phyloP scores from a whole-genome alignment of 2,888 invertebrate species.

The Onthophagus sagittarius region DNA sequence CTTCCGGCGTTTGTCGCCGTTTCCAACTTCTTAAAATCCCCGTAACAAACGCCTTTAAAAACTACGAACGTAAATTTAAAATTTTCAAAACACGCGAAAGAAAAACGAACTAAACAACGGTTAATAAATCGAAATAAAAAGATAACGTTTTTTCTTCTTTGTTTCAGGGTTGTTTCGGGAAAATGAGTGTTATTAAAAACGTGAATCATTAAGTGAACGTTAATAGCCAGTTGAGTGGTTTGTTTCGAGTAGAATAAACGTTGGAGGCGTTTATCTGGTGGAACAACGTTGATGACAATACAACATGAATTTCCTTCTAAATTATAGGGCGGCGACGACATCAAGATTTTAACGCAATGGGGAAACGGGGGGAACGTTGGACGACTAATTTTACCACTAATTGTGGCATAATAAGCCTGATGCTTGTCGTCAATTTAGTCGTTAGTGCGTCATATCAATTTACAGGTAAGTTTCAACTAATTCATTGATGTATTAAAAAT shows the following conservation, averaged over 20 bases:
- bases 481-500: not conserved
- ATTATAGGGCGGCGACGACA: not conserved
- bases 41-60: not conserved
- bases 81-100: not conserved
- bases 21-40: not conserved
- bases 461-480: not conserved
- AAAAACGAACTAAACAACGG: not conserved
- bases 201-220: not conserved
- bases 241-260: not conserved
- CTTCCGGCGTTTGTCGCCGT: not conserved
- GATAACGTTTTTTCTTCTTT: not conserved
- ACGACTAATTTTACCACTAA: constrained; percentile 16
- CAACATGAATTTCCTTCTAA: not conserved
- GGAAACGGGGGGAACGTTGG: not conserved
- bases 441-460: constrained; percentile 21
- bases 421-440: constrained; percentile 28
- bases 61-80: not conserved
- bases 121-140: not conserved
- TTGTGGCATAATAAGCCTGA: constrained; percentile 23
- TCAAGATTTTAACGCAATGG: not conserved
- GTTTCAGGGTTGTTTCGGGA: not conserved
- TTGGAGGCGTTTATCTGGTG: not conserved
- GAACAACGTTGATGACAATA: not conserved
- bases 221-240: not conserved
- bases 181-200: not conserved